Evolutionary conservation across 2,888 invertebrate genomes (phyloP).

Genomic region (Cyaniris semiargus): DNA sequence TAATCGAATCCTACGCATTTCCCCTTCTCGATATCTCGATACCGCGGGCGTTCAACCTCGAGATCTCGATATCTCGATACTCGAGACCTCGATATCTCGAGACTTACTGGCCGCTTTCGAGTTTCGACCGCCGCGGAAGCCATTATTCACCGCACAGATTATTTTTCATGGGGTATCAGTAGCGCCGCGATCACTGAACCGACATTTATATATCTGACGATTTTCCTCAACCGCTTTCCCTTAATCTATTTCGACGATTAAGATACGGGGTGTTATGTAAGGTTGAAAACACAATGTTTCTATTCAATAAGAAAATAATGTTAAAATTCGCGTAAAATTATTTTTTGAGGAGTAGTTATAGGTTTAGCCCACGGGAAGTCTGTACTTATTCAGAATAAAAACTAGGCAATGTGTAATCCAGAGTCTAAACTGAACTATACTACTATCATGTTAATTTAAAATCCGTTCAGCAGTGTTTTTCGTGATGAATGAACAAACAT

Average conservation of each 20-base stretch:
- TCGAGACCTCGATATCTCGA: constrained; percentile 1
- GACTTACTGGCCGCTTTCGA: constrained; percentile 39
- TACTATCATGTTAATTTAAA: no score
- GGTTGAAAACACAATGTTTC: constrained; percentile 5
- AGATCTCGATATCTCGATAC: neutral
- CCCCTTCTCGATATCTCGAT: neutral
- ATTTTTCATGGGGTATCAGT: constrained; percentile 60
- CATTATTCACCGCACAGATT: constrained; percentile 59
- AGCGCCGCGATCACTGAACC: constrained; percentile 56
- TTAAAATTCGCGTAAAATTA: neutral
- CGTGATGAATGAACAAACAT: no score
- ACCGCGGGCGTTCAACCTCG: constrained; percentile 1
- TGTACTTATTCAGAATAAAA: no score
- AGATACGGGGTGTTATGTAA: constrained; percentile 23
- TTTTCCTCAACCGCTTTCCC: constrained; percentile 32
- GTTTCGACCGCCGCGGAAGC: constrained; percentile 43
- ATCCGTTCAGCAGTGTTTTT: no score
- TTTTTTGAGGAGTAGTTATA: neutral
- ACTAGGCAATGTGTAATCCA: no score
- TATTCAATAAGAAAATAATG: neutral
- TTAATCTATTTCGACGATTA: constrained; percentile 18
- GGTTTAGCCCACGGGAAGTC: neutral
- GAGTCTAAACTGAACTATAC: no score
- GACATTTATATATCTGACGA: constrained; percentile 49
- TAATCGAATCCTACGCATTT: constrained; percentile 11